Base-by-base conservation (phyloP, 2,113 vertebrate species). In the Albula goreensis region DNA sequence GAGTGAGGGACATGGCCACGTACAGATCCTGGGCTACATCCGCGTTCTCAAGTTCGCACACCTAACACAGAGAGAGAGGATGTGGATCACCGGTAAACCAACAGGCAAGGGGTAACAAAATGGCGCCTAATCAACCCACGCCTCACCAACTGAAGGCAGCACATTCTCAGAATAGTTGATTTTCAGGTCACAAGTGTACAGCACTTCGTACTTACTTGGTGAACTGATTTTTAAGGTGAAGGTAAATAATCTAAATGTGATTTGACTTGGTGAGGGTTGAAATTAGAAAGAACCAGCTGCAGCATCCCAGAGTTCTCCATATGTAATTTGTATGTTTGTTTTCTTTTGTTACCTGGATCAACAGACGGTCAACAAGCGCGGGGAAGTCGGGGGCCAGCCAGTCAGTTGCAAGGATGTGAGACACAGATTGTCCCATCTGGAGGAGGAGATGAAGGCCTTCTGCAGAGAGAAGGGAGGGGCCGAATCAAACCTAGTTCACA, bases 41-140 rank as follows among this genome's bases (percentile, higher is more conserved):
- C 2, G 88, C 87, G 0, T 82, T 83, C 91, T 96, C 95, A 88
- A 95, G 13, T 2, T 6, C 2, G 66, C 95, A 96, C 82, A 95
- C 89, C 95, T 96, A 78, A 2, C 89, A 91, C 6, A 86, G 63
- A 74, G 19, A 56, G 57, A 15, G 12, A 15, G 57, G 12, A 41
- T 41, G 31, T 41, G 31, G 31, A 41, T 41, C 31, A 41, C 31
- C 1, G 31, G 31, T 41, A 41, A 0, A 41, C 1, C 31, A 41
- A 41, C 31, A 41, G 31, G 1, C 31, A 41, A 15, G 57, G 57
- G 12, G 57, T 15, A 15, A 60, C 9, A 2, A 66, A 63, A 63
- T 63, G 60, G 17, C n/a, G n/a, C 60, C 60, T 22, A 19, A 22
- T 66, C 15, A 66, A 22, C 22, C 60, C 60, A 66, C 15, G 2